Evolutionary conservation across 2,113 vertebrate species (phyloP).

Genomic region (Eonycteris spelaea): DNA sequence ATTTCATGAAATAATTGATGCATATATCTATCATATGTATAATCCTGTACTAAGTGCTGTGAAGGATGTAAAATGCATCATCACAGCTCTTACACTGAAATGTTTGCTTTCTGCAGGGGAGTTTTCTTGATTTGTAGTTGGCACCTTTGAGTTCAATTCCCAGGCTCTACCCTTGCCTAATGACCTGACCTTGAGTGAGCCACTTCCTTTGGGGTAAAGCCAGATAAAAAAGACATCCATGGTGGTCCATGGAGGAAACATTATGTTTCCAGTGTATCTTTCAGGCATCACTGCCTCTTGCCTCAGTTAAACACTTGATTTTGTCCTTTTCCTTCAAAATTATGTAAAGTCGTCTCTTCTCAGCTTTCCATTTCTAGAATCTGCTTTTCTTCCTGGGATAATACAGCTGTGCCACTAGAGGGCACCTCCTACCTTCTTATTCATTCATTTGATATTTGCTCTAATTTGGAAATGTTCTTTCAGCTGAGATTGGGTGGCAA

Average conservation of each 20-base stretch:
- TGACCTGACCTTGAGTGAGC: background rate
- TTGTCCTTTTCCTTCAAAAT: background rate
- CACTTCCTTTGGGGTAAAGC: background rate
- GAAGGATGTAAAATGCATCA: background rate
- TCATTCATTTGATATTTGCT: background rate
- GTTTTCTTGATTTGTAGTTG: background rate
- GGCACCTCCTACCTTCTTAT: conserved; percentile 6
- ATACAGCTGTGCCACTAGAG: background rate
- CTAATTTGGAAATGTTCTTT: background rate
- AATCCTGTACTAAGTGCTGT: background rate
- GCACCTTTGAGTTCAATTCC: background rate
- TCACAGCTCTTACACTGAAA: background rate
- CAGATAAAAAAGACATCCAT: background rate
- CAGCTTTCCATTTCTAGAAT: background rate
- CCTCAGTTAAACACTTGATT: background rate
- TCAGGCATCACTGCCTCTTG: background rate
- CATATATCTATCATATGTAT: background rate
- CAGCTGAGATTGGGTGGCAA: background rate
- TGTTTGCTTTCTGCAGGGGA: background rate
- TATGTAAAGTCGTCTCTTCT: background rate
- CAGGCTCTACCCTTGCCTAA: background rate
- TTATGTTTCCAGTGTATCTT: background rate
- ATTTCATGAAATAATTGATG: background rate
- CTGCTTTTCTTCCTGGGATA: background rate
- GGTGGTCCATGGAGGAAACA: background rate